These are phyloP conservation scores for Seira musarum DNA, from an alignment of 2,888 invertebrate genomes.

Conservation along the genomic window DNA sequence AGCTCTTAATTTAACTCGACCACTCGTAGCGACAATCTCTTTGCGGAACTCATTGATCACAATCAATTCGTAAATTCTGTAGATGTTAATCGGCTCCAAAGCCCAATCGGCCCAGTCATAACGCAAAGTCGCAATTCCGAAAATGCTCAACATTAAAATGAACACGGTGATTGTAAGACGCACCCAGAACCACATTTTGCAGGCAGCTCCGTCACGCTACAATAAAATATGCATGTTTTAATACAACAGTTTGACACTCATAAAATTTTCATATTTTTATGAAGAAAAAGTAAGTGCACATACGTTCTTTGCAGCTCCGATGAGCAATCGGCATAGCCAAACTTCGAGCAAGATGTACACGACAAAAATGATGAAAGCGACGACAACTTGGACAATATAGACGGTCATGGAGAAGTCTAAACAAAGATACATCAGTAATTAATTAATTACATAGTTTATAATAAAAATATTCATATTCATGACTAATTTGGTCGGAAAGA, in stretches of 20 bases:
- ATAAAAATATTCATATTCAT: no score
- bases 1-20: slow-evolving; percentile 63
- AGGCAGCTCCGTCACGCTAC: slow-evolving; percentile 61
- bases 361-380: slow-evolving; percentile 50
- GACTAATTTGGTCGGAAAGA: no score
- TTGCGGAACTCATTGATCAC: slow-evolving; percentile 63
- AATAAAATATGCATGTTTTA: neutral
- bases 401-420: slow-evolving; percentile 36
- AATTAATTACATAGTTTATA: no score
- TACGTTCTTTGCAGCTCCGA: slow-evolving; percentile 58
- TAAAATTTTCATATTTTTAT: neutral
- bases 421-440: no score
- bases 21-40: slow-evolving; percentile 61
- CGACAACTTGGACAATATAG: slow-evolving; percentile 50
- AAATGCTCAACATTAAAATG: slow-evolving; percentile 60
- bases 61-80: slow-evolving; percentile 62
- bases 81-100: slow-evolving; percentile 60
- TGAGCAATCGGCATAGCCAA: slow-evolving; percentile 54
- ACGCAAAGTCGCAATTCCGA: slow-evolving; percentile 58
- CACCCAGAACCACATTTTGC: slow-evolving; percentile 64
- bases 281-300: slow-evolving; percentile 20
- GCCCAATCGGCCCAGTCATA: slow-evolving; percentile 64
- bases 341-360: slow-evolving; percentile 55
- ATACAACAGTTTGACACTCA: neutral
- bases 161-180: slow-evolving; percentile 59